Evolutionary conservation across 2,113 vertebrate genomes (phyloP).

Genomic region (Steatornis caripensis): DNA sequence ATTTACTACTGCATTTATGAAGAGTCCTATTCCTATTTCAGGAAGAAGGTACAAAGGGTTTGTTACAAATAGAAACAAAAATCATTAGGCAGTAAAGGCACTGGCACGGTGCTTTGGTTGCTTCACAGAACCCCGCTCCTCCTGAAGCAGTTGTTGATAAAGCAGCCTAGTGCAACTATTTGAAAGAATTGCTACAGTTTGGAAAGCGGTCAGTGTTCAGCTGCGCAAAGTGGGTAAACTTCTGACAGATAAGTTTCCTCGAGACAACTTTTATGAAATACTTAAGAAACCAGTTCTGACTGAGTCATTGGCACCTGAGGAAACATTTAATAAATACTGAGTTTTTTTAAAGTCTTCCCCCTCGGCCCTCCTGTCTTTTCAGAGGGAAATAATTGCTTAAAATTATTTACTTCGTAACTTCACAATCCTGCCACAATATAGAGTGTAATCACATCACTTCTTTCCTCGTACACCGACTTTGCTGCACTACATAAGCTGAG

Average conservation of each 20-base stretch:
- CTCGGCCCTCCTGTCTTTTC: neutral
- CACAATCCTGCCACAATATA: neutral
- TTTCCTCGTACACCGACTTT: neutral
- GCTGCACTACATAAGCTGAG: neutral
- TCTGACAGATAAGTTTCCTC: neutral
- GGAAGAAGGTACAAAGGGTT: neutral
- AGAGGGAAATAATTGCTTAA: neutral
- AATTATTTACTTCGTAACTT: neutral
- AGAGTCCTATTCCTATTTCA: neutral
- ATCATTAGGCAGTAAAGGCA: neutral
- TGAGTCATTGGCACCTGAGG: neutral
- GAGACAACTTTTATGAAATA: conserved; percentile 1
- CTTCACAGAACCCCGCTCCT: neutral
- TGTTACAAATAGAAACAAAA: conserved; percentile 21
- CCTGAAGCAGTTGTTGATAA: neutral
- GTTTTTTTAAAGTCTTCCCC: neutral
- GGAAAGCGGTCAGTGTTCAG: neutral
- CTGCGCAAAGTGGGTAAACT: neutral
- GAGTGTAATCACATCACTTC: neutral
- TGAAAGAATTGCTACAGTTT: neutral
- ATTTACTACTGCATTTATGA: neutral
- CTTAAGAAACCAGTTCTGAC: neutral
- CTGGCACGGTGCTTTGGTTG: neutral
- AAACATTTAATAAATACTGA: conserved; percentile 7
- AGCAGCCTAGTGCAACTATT: neutral